A percentile compares a stretch with the other conserved stretches of the same genome.
phyloP scores from a whole-genome alignment of 2,888 invertebrate genomes.

The Spodoptera picta region DNA sequence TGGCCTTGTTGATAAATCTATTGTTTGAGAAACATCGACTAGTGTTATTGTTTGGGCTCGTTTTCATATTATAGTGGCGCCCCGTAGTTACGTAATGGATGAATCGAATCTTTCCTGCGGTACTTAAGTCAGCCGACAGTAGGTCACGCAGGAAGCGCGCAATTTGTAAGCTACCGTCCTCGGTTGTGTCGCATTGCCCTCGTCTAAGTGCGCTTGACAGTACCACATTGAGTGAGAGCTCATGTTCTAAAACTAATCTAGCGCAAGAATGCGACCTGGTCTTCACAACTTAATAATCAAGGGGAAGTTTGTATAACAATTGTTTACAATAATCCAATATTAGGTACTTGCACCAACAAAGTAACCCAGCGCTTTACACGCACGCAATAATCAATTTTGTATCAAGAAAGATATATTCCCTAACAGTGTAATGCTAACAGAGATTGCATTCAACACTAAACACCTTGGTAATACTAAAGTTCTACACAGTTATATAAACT shows the following conservation, averaged over 20 bases:
- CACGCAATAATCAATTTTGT: constrained; percentile 18
- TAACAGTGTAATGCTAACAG: constrained; percentile 19
- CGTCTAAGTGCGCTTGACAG: constrained; percentile 8
- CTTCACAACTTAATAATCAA: constrained; percentile 12
- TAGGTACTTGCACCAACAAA: constrained; percentile 6
- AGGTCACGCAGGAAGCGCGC: constrained; percentile 28
- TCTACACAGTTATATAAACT: constrained; percentile 52
- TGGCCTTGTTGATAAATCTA: constrained; percentile 23
- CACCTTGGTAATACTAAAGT: constrained; percentile 38
- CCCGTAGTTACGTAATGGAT: constrained; percentile 16
- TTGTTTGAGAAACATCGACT: constrained; percentile 9
- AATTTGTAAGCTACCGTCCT: constrained; percentile 33
- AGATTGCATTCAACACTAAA: constrained; percentile 32
- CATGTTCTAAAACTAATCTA: constrained; percentile 17
- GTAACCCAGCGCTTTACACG: not conserved
- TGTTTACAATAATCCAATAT: constrained; percentile 10
- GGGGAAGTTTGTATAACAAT: constrained; percentile 9
- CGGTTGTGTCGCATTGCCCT: constrained; percentile 6
- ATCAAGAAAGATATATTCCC: constrained; percentile 20
- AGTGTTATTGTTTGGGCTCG: constrained; percentile 2
- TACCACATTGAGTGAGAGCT: constrained; percentile 20
- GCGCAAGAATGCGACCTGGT: constrained; percentile 21
- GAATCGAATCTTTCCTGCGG: constrained; percentile 28
- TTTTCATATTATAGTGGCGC: too few relatives aligned
- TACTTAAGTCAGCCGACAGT: constrained; percentile 12